phyloP scores from a whole-genome alignment of 2,888 invertebrate genomes.

The Blastobasis lacticolella region DNA sequence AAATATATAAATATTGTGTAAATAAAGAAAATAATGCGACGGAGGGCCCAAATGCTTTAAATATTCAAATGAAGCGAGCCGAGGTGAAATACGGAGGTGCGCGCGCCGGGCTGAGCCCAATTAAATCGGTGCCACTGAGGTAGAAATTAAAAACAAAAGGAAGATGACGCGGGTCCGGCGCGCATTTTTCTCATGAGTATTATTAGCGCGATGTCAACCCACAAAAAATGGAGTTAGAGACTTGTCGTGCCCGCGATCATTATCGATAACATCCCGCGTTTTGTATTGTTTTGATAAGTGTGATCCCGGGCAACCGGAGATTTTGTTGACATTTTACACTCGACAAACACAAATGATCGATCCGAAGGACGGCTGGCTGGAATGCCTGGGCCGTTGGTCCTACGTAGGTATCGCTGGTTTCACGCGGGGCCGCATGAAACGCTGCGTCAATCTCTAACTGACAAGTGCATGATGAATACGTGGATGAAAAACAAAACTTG shows the following conservation, averaged over 20 bases:
- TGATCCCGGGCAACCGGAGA: constrained; percentile 46
- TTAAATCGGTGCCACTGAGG: constrained; percentile 75
- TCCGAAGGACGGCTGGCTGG: constrained; percentile 22
- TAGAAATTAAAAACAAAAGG: constrained; percentile 75
- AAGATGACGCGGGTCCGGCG: constrained; percentile 65
- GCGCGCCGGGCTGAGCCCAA: constrained; percentile 70
- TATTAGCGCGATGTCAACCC: constrained; percentile 73
- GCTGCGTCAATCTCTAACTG: constrained; percentile 47
- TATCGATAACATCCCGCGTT: constrained; percentile 69
- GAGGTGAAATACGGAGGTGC: constrained; percentile 73
- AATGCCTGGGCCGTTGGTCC: background rate
- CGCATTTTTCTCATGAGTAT: constrained; percentile 74
- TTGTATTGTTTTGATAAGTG: constrained; percentile 73
- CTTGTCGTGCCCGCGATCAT: constrained; percentile 63
- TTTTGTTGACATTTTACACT: constrained; percentile 62
- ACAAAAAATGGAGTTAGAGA: constrained; percentile 69
- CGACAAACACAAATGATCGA: constrained; percentile 55
- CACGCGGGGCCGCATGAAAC: constrained; percentile 17
- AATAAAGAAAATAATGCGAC: constrained; percentile 69
- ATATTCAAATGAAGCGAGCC: constrained; percentile 73
- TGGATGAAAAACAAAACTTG: constrained; percentile 50
- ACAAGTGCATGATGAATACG: constrained; percentile 41
- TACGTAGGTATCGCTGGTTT: background rate
- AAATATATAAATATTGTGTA: constrained; percentile 73
- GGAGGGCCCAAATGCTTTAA: constrained; percentile 70